Base-by-base conservation (phyloP, 2,113 vertebrate species). In the Daboia siamensis region DNA sequence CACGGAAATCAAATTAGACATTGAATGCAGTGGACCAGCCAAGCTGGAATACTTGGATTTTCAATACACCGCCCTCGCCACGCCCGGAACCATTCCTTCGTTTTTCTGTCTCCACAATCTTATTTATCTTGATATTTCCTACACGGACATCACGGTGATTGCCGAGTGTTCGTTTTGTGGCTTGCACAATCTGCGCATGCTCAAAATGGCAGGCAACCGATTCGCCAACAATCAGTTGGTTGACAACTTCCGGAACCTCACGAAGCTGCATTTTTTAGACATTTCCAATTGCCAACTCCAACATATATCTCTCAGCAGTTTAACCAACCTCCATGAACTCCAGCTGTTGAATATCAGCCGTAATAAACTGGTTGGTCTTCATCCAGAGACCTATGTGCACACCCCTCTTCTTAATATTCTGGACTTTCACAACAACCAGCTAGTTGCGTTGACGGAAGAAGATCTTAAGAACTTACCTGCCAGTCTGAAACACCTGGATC, bases 91-190 rank as follows among this genome's bases (percentile, higher is more conserved):
- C 1, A 95, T 97, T 24, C 95, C 97, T 61, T 44, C 96, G 13
- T 98, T 98, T 57, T 61, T 96, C 0, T 93, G 94, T 33, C 97
- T 98, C 44, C 90, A 5, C 55, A 97, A 96, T 9, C 97, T 98
- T 2, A 59, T 84, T 86, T 98, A 98, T 74, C 97, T 98, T 0
- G 98, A 98, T 57, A 97, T 98, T 90, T 98, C 98, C 54, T 2
- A 98, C 2, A 97, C 98, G 1, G 20, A 61, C 11, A 97, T 26
- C 1, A 86, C 46, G 1, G 89, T 98, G 57, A 90, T 51, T 23
- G 97, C 95, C 52, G 52, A 95, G 5, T 96, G 96, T 26, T 93
- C 96, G 0, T 98, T 98, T 87, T 86, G 90, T 94, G 97, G 97
- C 33, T 94, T 98, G 88, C 33, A 89, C 57, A 98, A 93, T 74